Evolutionary conservation across 1,140 invertebrate genomes (phyloP).

Genomic region (Philaenus spumarius): DNA sequence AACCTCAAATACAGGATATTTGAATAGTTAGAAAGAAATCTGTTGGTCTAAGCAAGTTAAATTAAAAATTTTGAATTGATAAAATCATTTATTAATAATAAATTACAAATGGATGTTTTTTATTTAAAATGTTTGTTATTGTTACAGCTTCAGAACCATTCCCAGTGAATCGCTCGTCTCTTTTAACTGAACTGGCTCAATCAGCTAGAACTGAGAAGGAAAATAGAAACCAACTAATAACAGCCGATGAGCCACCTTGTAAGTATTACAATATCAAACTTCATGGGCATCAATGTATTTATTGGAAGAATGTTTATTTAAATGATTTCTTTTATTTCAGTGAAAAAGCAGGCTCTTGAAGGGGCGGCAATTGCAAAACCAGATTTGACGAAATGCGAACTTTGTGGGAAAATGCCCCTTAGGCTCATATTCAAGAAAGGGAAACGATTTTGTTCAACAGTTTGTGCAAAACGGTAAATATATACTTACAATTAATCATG

Average conservation of each 20-base stretch:
- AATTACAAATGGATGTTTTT: neutral
- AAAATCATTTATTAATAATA: too few species aligned
- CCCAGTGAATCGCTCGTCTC: conserved; percentile 61
- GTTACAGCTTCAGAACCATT: conserved; percentile 58
- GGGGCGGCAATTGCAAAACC: neutral
- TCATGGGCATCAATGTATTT: too few species aligned
- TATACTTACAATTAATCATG: too few species aligned
- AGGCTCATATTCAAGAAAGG: conserved; percentile 65
- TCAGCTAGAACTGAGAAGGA: conserved; percentile 42
- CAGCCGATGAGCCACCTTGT: conserved; percentile 66
- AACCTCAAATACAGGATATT: too few species aligned
- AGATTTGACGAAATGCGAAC: conserved; percentile 59
- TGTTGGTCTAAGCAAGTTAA: too few species aligned
- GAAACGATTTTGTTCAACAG: conserved; percentile 70
- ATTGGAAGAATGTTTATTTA: neutral
- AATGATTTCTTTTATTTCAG: conserved; percentile 36
- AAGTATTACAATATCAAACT: too few species aligned
- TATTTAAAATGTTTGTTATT: conserved; percentile 18
- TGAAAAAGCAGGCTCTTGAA: conserved; percentile 41
- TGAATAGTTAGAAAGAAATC: too few species aligned
- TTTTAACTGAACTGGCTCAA: conserved; percentile 43
- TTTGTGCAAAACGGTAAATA: conserved; percentile 40
- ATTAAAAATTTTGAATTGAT: too few species aligned
- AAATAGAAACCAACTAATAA: conserved; percentile 35
- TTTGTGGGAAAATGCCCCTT: conserved; percentile 66